Evolutionary conservation across 1,140 invertebrate species (phyloP).

Genomic region (Bombus turneri): DNA sequence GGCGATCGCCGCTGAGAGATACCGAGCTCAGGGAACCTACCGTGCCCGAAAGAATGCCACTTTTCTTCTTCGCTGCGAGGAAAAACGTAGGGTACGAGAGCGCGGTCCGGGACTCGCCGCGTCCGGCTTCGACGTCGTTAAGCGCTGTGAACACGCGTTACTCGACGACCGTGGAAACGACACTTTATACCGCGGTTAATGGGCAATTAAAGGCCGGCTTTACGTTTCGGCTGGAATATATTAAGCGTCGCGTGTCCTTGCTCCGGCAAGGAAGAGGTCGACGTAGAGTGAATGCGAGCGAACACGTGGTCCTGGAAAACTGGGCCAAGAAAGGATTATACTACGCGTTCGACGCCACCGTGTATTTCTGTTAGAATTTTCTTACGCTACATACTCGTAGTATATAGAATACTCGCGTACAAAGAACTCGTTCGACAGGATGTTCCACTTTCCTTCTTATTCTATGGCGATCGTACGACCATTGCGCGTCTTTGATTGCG

Average conservation of each 20-base stretch:
- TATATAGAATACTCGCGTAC: not conserved
- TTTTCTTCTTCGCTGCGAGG: not conserved
- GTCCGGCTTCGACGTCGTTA: conserved; percentile 4
- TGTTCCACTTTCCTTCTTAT: too few relatives aligned
- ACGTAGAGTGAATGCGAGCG: not conserved
- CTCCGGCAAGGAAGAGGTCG: not conserved
- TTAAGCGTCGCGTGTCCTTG: conserved; percentile 60
- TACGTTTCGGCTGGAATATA: conserved; percentile 73
- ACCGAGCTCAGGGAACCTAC: not conserved
- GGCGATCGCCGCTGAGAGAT: conserved; percentile 9
- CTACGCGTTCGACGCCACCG: not conserved
- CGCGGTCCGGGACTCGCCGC: not conserved
- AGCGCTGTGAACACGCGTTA: conserved; percentile 60
- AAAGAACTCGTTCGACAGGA: not conserved
- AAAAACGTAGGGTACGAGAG: not conserved
- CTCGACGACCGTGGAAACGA: conserved; percentile 75
- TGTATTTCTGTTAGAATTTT: not conserved
- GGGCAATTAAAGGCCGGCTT: conserved; percentile 75
- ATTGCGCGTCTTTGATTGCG: conserved; percentile 14
- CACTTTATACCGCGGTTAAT: conserved; percentile 75
- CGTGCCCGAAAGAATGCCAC: conserved; percentile 1
- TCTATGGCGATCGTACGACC: not conserved
- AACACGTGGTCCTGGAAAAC: not conserved
- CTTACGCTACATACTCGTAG: not conserved
- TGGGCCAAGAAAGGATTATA: not conserved